Evolutionary conservation across 2,113 vertebrate genomes (phyloP), one percentile per base, ranked within the genome.

Genomic region (Lipophrys pholis): DNA sequence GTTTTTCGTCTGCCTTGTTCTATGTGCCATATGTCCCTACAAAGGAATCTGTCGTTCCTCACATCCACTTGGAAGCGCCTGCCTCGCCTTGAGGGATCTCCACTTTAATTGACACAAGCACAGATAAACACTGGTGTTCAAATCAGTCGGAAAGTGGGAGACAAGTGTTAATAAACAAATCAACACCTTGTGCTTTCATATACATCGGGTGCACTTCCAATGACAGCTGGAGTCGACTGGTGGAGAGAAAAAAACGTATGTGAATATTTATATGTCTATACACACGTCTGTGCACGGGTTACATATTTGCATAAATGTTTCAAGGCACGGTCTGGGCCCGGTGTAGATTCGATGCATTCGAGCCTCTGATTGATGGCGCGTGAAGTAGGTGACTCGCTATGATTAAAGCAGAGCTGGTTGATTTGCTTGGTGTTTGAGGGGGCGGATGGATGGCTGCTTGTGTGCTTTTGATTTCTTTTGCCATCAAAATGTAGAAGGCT

Each of bases 361-460:
- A 30, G 45, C 36, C 6, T 14, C 35, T 38, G 50, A 66, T 64
- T 62, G 48, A 52, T 43, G 17, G 43, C 64, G 71, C 43, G 3
- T 79, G 63, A 9, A 56, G 51, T 9, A 56, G 51, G 51, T 73
- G 71, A 75, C 6, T 55, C 1, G 11, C 60, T 40, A 2, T 73
- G 69, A 63, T 71, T 67, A 43, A 71, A 59, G 73, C 40, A 40
- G 61, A 75, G 53, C 3, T 40, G 49, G 40, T 72, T 53, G 50
- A 72, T 67, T 77, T 73, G 70, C 9, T 51, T 14, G 1, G 0
- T 36, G 11, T 64, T 10, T 55, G 73, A 64, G 57, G 75, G 40
- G 70, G 67, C 0, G 8, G 17, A 6, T 75, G 69, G 49, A 69
- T 57, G 46, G 54, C 69, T 70, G 52, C 56, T 40, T 53, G 3